Base-by-base conservation (phyloP, 92 coral and sea anemone species). In the Porites cylindrica region DNA sequence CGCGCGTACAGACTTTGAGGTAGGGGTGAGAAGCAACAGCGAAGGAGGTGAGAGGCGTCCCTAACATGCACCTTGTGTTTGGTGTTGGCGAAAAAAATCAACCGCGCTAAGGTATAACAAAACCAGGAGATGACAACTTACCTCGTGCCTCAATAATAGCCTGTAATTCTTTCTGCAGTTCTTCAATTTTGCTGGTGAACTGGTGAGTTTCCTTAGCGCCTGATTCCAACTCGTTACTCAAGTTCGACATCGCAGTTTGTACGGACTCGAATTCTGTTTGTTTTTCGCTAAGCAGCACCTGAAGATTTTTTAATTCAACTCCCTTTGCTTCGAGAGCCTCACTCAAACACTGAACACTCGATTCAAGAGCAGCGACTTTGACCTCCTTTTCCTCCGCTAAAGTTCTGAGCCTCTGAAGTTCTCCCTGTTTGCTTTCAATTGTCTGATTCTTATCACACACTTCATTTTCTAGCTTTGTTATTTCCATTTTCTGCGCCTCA, bases 391-490 rank as follows among this genome's bases (percentile, higher is more conserved):
- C 94, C 26, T 88, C 91, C 0, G 16, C 81, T n/a, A 71, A 62
- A 18, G 77, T 80, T 64, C 70, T 85, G 18, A 66, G 70, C 53
- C 86, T 88, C 66, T 67, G 85, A 52, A 97, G 66, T 80, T 96
- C 95, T 75, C 88, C 94, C n/a, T 92, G 95, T 79, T 88, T 93
- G 66, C 69, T 77, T 26, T 86, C 88, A 23, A 92, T 52, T 3
- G 86, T 91, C 43, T 95, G 88, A 81, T 89, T 94, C 79, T 86
- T 78, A n/a, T 92, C 93, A 5, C 89, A 76, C 51, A 93, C 72
- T 59, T 91, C 93, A 26, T 62, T 86, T 66, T 87, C 76, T 43
- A 92, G 69, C 32, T 83, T 84, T 12, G 54, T 84, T 7, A 89
- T 79, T 65, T 89, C 86, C 58, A 79, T 71, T 72, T 86, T 82